Conservation (phyloP, 2,888 invertebrate genomes). For the Tetramorium bicarinatum region DNA sequence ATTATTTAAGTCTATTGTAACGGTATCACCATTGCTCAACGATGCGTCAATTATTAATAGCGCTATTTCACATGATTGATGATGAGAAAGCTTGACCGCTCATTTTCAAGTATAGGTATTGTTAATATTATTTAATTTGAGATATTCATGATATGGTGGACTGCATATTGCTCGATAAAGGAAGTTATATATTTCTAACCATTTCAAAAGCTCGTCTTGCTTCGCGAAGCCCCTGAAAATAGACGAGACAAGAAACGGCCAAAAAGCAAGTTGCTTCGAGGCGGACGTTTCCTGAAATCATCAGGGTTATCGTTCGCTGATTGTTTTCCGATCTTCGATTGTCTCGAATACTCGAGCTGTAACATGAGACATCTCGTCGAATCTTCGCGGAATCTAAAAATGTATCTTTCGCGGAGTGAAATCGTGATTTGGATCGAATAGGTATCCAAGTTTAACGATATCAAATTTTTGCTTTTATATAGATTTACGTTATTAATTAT, state of each 20-base stretch:
- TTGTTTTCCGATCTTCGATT: constrained; percentile 79
- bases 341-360: constrained; percentile 70
- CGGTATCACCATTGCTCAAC: constrained; percentile 35
- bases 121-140: constrained; percentile 27
- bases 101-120: constrained; percentile 10
- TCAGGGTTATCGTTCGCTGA: constrained; percentile 76
- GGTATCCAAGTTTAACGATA: neutral
- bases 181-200: neutral
- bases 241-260: neutral
- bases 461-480: neutral
- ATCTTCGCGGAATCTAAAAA: constrained; percentile 8
- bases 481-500: neutral
- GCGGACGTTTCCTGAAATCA: constrained; percentile 59
- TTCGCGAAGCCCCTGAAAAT: neutral
- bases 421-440: constrained; percentile 8
- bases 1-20: constrained; percentile 20
- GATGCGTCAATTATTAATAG: constrained; percentile 38
- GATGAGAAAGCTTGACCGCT: constrained; percentile 17
- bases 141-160: neutral
- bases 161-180: neutral
- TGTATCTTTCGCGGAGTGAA: constrained; percentile 20
- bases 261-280: constrained; percentile 11
- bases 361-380: constrained; percentile 58
- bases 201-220: neutral
- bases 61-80: constrained; percentile 19